Base-by-base conservation (phyloP, 2,888 invertebrate species). In the Allophyes oxyacanthae region DNA sequence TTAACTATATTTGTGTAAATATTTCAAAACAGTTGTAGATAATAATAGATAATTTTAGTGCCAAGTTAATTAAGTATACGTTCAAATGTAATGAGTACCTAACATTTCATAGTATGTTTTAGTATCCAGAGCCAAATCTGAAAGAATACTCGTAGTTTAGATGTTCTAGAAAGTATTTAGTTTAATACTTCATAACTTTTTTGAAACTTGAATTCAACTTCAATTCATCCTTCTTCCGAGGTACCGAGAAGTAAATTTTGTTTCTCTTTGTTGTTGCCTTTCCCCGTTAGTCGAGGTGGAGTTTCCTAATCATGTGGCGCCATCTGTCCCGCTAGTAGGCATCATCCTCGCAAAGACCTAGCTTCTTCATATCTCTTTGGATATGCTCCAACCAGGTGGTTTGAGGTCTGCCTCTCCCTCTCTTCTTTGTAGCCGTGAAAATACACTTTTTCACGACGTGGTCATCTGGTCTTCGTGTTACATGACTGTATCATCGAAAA, bases 61-160 rank as follows among this genome's bases (percentile, higher is more conserved):
- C 75, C 72, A 75, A 72, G 33, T 58, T 57, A 56, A 46, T 58
- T 57, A 56, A 46, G 58, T 38, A 46, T 53, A 60, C 63, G 67
- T 76, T 76, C 61, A 69, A 76, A 76, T 62, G 44, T 65, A 49
- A 40, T 46, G 54, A 56, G 44, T 58, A 55, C 14, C 52, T 51
- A 49, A 60, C 28, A 44, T 57, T 49, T 52, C 36, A 38, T 37
- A 15, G 10, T 50, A 28, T 52, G 37, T 52, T 46, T 48, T 41
- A 55, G 43, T 55, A 14, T 48, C 42, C 45, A 53, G 46, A 52
- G 37, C 64, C 63, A 64, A 74, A 72, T 68, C 75, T 77, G 72
- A 72, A 56, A 50, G 32, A 77, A 74, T 75, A 77, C 72, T 75
- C 77, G 30, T 75, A 75, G 63, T 55, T 67, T 72, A 67, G 42